Conservation (phyloP, 2,113 vertebrate species). For the Chelonoidis abingdonii region DNA sequence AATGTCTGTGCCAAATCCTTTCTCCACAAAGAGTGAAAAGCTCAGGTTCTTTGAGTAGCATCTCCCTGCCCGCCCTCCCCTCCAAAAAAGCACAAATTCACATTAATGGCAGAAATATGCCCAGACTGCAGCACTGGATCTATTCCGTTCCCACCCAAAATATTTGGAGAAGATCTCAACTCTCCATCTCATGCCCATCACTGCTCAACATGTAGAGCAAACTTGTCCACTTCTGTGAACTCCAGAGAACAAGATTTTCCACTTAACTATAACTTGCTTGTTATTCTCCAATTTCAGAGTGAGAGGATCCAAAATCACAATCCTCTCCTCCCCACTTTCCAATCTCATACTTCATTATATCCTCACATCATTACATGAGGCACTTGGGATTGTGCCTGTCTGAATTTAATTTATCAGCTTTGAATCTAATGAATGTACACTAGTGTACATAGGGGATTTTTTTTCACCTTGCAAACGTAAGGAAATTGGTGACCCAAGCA, state of each 20-base stretch:
- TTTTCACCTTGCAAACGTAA: accelerated
- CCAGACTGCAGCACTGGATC: not conserved
- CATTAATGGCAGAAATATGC: not conserved
- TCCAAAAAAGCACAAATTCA: not conserved
- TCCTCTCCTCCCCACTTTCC: not conserved
- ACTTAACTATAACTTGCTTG: not conserved
- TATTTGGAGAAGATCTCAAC: not conserved
- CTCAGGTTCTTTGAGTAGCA: no score
- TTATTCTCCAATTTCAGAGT: not conserved
- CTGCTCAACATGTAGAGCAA: not conserved
- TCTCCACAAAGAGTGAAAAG: no score
- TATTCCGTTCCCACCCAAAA: not conserved
- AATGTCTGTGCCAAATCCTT: no score
- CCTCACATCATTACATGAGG: accelerated
- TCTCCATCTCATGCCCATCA: not conserved
- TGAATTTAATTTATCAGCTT: not conserved
- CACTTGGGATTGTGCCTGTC: not conserved
- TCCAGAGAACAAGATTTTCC: not conserved
- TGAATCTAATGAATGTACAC: not conserved
- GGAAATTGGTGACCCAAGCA: accelerated
- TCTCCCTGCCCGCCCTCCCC: no score
- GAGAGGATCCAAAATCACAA: not conserved
- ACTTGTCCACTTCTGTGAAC: not conserved
- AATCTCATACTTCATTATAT: accelerated
- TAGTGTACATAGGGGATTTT: accelerated